phyloP scores from a whole-genome alignment of 2,797 vertebrate genomes.

The Fistularia commersonii region DNA sequence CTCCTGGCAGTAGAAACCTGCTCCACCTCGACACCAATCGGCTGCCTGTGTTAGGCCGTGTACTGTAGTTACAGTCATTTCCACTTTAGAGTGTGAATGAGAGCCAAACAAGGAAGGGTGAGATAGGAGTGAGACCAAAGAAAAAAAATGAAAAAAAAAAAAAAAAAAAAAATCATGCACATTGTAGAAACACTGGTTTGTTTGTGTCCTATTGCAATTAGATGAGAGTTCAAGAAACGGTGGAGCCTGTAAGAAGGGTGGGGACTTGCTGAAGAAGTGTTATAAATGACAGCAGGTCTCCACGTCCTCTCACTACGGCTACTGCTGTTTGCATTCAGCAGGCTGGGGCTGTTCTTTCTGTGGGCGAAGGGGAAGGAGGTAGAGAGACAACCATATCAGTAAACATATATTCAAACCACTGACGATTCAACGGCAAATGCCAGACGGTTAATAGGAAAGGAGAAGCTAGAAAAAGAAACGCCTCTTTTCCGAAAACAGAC shows the following conservation, averaged over 20 bases:
- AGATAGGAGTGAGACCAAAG: constrained; percentile 42
- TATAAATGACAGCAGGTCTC: constrained; percentile 55
- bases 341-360: constrained; percentile 92
- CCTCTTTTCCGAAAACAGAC: too few species aligned
- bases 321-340: constrained; percentile 98
- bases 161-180: constrained; percentile 81
- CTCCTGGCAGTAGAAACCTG: constrained; percentile 45
- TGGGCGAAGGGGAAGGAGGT: constrained; percentile 1
- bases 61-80: constrained; percentile 39
- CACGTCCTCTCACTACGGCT: constrained; percentile 72
- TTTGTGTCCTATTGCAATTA: constrained; percentile 76
- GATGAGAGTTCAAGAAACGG: constrained; percentile 72
- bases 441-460: constrained; percentile 18
- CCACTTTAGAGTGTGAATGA: constrained; percentile 23
- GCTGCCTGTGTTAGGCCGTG: constrained; percentile 25
- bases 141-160: not conserved
- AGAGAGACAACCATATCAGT: constrained; percentile 6
- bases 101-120: constrained; percentile 46
- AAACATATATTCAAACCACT: constrained; percentile 8
- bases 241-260: constrained; percentile 67
- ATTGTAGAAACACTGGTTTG: constrained; percentile 76
- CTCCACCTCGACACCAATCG: constrained; percentile 30
- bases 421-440: constrained; percentile 14
- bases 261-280: constrained; percentile 55
- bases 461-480: not conserved